Percentiles rank a stretch among this genome's conserved stretches.
Conservation (phyloP, 2,888 invertebrate genomes). For the Dynastes hyllus region DNA sequence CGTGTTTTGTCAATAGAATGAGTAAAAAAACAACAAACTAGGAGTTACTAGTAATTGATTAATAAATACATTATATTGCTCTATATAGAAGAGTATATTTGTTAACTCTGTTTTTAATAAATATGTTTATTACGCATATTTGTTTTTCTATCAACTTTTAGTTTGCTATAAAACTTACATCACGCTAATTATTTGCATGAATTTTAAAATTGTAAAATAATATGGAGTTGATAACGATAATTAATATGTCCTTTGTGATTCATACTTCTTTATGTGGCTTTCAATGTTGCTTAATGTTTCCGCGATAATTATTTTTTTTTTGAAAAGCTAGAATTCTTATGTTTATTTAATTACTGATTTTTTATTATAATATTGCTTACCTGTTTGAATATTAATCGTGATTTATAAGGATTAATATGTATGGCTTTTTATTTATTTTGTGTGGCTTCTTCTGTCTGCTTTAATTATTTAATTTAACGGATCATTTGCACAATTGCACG, state of each 20-base stretch:
- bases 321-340: not conserved
- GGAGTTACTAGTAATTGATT: slow-evolving; percentile 35
- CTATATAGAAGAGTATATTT: slow-evolving; percentile 56
- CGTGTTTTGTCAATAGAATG: slow-evolving; percentile 6
- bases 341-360: slow-evolving; percentile 1
- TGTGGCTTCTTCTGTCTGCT: slow-evolving; percentile 42
- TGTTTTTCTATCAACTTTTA: slow-evolving; percentile 34
- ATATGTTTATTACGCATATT: slow-evolving; percentile 56
- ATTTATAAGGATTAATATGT: not conserved
- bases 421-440: slow-evolving; percentile 27
- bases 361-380: not conserved
- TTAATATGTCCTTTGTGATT: slow-evolving; percentile 4
- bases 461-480: slow-evolving; percentile 10
- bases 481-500: slow-evolving; percentile 36
- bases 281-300: slow-evolving; percentile 17
- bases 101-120: slow-evolving; percentile 60
- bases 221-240: slow-evolving; percentile 47
- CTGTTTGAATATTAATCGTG: not conserved
- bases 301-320: slow-evolving; percentile 2
- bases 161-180: slow-evolving; percentile 48
- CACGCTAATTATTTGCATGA: slow-evolving; percentile 33
- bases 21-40: slow-evolving; percentile 10
- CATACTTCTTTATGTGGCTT: not conserved
- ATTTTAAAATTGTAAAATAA: slow-evolving; percentile 11
- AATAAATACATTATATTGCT: slow-evolving; percentile 37